Base-by-base conservation (phyloP, 2,888 invertebrate species). In the Eupithecia inturbata region DNA sequence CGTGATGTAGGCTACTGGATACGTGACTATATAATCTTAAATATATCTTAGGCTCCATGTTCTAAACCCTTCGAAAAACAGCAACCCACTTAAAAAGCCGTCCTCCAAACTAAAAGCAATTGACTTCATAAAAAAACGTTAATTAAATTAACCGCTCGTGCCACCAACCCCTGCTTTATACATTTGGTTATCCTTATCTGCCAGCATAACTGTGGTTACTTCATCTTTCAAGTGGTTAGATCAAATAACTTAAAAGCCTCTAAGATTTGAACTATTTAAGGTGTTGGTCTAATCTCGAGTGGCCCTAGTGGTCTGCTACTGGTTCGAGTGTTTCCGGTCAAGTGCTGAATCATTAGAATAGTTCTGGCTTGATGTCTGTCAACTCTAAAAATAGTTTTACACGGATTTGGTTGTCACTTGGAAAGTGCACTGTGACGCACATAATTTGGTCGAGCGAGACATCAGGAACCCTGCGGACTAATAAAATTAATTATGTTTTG, bases 281-380 rank as follows among this genome's bases (percentile, higher is more conserved):
- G 92, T 91, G 92, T 91, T 87, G 85, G 80, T 85, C 82, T 88
- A 88, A 93, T 92, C 92, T 93, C 89, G 74, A 93, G 92, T 88
- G 89, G 82, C 80, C 73, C 49, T 68, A 75, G 79, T 74, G 77
- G 76, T 81, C 82, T 81, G 84, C 83, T 86, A 84, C 85, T 83
- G 83, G 82, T 75, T 89, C 86, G 84, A 92, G 89, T 82, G 86
- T 84, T 92, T 92, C 92, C 92, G 89, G 91, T 77, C 78, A 63
- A 75, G 73, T 71, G 66, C 72, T 31, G 53, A 49, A 71, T 69
- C 39, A 26, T 69, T 67, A 0, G 36, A 70, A 70, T 64, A 60
- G 10, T 68, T 71, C 10, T 69, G 31, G 14, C 45, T 14, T 67
- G 49, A 14, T 62, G 19, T 28, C 62, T 31, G 19, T 31, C 26